Conservation (phyloP, 2,797 vertebrate species). For the Benthosema pterotum region DNA sequence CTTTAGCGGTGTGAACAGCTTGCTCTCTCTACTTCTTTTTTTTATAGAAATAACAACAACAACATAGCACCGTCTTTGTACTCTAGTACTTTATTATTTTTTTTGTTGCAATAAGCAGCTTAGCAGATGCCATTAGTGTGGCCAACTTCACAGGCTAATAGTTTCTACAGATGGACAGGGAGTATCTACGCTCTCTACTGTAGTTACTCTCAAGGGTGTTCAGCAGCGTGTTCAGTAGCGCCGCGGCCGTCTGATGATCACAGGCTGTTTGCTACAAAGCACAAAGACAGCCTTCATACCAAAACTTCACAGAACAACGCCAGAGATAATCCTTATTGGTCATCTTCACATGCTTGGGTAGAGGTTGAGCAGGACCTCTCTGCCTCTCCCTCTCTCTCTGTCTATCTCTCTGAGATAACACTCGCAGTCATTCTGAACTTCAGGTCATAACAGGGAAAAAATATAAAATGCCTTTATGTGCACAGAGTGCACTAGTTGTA, state of each 20-base stretch:
- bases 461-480: conserved; percentile 13
- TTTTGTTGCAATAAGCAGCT: conserved; percentile 8
- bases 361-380: neutral
- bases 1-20: neutral
- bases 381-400: neutral
- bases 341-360: neutral
- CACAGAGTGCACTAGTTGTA: conserved; percentile 9
- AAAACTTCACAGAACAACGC: conserved; percentile 3
- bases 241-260: conserved; percentile 19
- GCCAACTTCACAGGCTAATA: conserved; percentile 17
- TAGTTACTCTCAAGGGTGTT: conserved; percentile 9
- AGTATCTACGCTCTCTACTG: neutral
- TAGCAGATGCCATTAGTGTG: conserved; percentile 15
- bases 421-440: neutral
- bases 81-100: too few relatives aligned
- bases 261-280: conserved; percentile 18
- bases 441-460: neutral
- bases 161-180: conserved; percentile 7
- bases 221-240: neutral
- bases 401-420: neutral
- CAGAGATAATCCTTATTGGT: neutral
- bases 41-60: neutral
- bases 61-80: conserved; percentile 9
- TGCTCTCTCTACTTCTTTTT: neutral
- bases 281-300: conserved; percentile 14